Percentiles rank a stretch among this genome's conserved stretches.
Evolutionary conservation across 2,888 invertebrate species (phyloP).

Genomic region (Uropetala carovei): DNA sequence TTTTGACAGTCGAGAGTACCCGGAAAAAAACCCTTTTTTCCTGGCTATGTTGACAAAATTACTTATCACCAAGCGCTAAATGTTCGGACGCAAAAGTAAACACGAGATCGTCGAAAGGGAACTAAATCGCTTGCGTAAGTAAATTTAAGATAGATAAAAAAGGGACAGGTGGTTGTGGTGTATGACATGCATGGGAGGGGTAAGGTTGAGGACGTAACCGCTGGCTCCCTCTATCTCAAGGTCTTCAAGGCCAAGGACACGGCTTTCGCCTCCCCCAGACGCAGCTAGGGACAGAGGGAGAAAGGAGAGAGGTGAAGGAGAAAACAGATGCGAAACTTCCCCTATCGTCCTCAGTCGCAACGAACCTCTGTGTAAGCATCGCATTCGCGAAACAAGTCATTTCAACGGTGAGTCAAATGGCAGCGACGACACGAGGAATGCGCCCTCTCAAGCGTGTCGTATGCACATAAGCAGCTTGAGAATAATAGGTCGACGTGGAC

Average conservation of each 20-base stretch:
- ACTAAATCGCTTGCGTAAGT: background rate
- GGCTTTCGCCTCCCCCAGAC: background rate
- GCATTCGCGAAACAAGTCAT: too few relatives aligned
- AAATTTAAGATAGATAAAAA: background rate
- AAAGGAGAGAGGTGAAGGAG: background rate
- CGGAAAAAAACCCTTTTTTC: too few relatives aligned
- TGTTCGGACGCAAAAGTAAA: background rate
- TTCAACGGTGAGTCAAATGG: too few relatives aligned
- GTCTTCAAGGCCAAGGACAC: background rate
- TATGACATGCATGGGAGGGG: background rate
- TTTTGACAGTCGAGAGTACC: too few relatives aligned
- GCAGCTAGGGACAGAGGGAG: background rate
- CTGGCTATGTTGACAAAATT: too few relatives aligned
- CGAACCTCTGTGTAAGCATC: too few relatives aligned
- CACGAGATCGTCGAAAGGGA: background rate
- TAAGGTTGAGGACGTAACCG: background rate
- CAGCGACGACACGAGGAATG: too few relatives aligned
- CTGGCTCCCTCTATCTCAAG: background rate
- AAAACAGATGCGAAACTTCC: too few relatives aligned
- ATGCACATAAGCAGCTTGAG: too few relatives aligned
- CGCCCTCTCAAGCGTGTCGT: too few relatives aligned
- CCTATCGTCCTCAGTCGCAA: too few relatives aligned
- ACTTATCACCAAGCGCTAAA: background rate
- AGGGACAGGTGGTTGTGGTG: background rate
- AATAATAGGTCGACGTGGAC: too few relatives aligned